Evolutionary conservation across 2,113 vertebrate species (phyloP).

Genomic region (Nothobranchius furzeri): DNA sequence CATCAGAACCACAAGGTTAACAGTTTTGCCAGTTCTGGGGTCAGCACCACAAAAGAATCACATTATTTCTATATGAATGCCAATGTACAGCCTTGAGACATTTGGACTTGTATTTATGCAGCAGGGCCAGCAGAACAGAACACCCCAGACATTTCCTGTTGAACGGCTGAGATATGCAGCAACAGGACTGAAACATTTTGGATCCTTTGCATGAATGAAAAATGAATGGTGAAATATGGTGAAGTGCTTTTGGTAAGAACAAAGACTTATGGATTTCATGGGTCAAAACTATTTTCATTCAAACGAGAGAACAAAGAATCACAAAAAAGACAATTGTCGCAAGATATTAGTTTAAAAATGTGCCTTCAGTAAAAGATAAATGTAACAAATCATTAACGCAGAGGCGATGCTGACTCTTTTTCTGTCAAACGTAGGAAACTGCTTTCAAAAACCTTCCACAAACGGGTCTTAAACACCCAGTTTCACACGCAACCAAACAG

Average conservation of each 20-base stretch:
- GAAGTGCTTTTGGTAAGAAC: constrained; percentile 8
- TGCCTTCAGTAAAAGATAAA: no score
- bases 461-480: constrained; percentile 66
- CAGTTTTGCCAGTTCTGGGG: constrained; percentile 68
- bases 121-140: constrained; percentile 58
- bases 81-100: constrained; percentile 67
- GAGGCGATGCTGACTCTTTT: background rate
- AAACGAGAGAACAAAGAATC: background rate
- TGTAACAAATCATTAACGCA: background rate
- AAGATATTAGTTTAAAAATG: background rate
- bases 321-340: no score
- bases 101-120: constrained; percentile 74
- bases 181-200: constrained; percentile 39
- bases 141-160: constrained; percentile 49
- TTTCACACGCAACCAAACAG: constrained; percentile 78
- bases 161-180: constrained; percentile 59
- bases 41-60: constrained; percentile 59
- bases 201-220: constrained; percentile 44
- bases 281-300: background rate
- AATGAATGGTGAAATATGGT: constrained; percentile 41
- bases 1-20: constrained; percentile 65
- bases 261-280: background rate
- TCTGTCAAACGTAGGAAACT: background rate
- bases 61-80: constrained; percentile 72
- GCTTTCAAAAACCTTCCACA: constrained; percentile 32